These are phyloP conservation scores for Leptobrachium leishanense DNA, from an alignment of 2,113 vertebrate species.

Conservation along the genomic window DNA sequence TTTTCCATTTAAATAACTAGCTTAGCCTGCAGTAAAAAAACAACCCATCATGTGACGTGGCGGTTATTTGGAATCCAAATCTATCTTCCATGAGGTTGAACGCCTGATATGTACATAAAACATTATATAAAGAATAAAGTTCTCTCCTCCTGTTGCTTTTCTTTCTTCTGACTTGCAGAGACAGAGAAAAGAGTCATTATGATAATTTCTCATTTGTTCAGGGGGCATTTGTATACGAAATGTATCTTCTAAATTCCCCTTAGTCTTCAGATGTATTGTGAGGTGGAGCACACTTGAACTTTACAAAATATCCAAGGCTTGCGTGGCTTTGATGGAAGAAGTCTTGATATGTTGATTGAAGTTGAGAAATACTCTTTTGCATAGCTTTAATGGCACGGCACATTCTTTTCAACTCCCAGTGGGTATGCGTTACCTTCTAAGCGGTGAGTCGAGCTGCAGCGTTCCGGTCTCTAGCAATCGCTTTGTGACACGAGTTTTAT, in stretches of 20 bases:
- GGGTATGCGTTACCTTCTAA: constrained; percentile 5
- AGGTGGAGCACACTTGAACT: constrained; percentile 16
- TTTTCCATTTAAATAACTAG: no score
- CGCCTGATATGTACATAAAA: no score
- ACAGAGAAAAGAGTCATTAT: constrained; percentile 1
- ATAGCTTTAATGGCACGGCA: constrained; percentile 21
- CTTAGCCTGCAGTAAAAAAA: no score
- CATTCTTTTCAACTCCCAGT: constrained; percentile 16
- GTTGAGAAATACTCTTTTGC: constrained; percentile 19
- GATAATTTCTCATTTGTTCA: constrained; percentile 27
- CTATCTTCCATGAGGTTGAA: no score
- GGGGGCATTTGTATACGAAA: constrained; percentile 5
- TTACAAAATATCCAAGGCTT: constrained; percentile 30
- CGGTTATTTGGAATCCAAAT: no score
- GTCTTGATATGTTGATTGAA: constrained; percentile 32
- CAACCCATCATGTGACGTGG: no score
- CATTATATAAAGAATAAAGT: neutral
- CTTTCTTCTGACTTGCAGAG: neutral
- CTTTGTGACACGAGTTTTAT: neutral
- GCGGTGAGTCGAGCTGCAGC: neutral
- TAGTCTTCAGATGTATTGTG: neutral
- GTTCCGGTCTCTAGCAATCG: constrained; percentile 12
- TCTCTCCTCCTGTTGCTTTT: neutral
- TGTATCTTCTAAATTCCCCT: constrained; percentile 14
- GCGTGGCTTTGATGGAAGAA: constrained; percentile 23